These are phyloP conservation scores for Noctua pronuba DNA, from an alignment of 2,888 invertebrate genomes.

Conservation along the genomic window DNA sequence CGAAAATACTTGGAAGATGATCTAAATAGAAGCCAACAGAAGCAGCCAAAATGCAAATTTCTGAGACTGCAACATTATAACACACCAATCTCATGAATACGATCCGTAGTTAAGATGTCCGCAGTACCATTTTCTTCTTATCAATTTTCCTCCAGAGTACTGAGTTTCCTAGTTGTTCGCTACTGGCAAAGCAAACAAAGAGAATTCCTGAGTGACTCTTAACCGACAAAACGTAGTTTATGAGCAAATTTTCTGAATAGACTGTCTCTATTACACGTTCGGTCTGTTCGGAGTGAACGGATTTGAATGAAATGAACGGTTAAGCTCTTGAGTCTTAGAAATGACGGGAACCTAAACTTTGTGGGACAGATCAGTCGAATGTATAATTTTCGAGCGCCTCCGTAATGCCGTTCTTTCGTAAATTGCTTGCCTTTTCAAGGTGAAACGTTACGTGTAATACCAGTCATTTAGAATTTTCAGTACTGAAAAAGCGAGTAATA, in stretches of 20 bases:
- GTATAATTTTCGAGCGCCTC: constrained; percentile 47
- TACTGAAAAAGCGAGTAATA: constrained; percentile 25
- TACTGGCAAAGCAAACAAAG: constrained; percentile 60
- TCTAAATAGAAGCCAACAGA: constrained; percentile 75
- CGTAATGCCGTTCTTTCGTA: constrained; percentile 33
- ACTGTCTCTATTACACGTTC: constrained; percentile 64
- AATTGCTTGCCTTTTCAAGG: constrained; percentile 49
- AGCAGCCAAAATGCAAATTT: constrained; percentile 86
- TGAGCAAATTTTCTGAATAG: constrained; percentile 70
- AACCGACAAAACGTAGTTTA: constrained; percentile 69
- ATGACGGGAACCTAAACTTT: constrained; percentile 38
- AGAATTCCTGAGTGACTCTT: constrained; percentile 58
- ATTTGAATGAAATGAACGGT: constrained; percentile 67
- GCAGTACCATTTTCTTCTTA: constrained; percentile 63
- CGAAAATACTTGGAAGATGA: constrained; percentile 67
- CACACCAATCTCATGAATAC: constrained; percentile 74
- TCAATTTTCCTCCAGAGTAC: constrained; percentile 67
- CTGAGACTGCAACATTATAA: constrained; percentile 70
- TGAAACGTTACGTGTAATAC: constrained; percentile 26
- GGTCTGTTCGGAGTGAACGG: constrained; percentile 51
- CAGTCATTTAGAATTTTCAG: constrained; percentile 46
- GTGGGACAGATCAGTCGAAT: constrained; percentile 47
- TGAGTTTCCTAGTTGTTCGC: constrained; percentile 55
- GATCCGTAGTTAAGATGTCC: constrained; percentile 69
- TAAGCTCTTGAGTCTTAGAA: constrained; percentile 55